A percentile compares a stretch with the other conserved stretches of the same genome.
phyloP scores from a whole-genome alignment of 2,797 vertebrate species.

The Tachyglossus aculeatus region DNA sequence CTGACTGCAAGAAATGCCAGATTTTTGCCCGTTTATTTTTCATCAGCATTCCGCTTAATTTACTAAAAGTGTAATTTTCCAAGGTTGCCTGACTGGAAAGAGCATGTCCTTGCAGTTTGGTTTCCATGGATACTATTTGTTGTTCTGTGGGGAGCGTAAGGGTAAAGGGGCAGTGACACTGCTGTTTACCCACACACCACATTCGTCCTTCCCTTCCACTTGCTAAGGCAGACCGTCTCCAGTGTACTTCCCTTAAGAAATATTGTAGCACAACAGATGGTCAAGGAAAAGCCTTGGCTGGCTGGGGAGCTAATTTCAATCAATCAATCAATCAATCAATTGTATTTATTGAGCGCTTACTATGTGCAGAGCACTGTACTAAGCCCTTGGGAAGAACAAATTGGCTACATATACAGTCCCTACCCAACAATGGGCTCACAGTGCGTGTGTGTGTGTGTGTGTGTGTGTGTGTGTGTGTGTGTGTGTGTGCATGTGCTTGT shows the following conservation, averaged over 20 bases:
- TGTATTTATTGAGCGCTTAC: too few species aligned
- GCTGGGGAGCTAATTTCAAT: not conserved
- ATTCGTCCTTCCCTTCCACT: conserved; percentile 44
- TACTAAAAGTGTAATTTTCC: conserved; percentile 57
- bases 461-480: not conserved
- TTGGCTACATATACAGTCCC: too few species aligned
- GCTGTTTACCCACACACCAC: too few species aligned
- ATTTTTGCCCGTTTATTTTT: conserved; percentile 57
- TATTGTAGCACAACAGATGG: conserved; percentile 2
- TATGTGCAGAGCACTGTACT: too few species aligned
- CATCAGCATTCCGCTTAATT: conserved; percentile 63
- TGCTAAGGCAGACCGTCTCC: conserved; percentile 8
- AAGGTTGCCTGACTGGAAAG: conserved; percentile 48
- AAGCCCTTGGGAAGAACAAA: too few species aligned
- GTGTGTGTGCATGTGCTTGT: not conserved
- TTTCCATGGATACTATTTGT: not conserved
- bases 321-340: too few species aligned
- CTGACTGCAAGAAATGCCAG: conserved; percentile 24
- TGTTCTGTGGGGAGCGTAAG: not conserved
- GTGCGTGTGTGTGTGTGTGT: not conserved
- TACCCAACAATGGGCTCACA: too few species aligned
- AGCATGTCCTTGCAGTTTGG: conserved; percentile 48
- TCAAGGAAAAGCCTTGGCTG: not conserved
- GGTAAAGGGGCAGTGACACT: too few species aligned
- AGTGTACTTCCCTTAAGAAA: not conserved